Evolutionary conservation across 2,113 vertebrate species (phyloP).

Genomic region (Gracilinanus agilis): DNA sequence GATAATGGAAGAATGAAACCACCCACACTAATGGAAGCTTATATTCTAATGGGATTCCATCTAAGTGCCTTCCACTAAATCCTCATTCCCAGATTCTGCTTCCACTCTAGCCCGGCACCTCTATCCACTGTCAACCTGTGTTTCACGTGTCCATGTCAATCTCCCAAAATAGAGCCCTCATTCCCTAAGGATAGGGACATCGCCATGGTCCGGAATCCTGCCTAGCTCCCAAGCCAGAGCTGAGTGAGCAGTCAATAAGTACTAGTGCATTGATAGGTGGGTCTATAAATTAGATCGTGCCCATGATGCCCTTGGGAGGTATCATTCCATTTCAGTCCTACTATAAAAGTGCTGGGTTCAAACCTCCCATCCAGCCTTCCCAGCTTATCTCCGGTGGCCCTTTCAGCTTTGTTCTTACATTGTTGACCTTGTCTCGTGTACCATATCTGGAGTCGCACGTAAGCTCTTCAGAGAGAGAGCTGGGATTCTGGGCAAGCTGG

Average conservation of each 20-base stretch:
- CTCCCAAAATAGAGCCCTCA: background rate
- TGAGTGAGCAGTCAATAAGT: background rate
- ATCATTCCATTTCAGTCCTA: background rate
- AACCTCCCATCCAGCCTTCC: background rate
- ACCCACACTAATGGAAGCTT: background rate
- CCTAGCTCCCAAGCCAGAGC: background rate
- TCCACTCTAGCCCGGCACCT: background rate
- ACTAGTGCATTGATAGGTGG: background rate
- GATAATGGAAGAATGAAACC: background rate
- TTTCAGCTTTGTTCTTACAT: background rate
- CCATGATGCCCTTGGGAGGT: background rate
- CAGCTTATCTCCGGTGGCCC: background rate
- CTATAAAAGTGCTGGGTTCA: background rate
- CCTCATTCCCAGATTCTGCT: background rate
- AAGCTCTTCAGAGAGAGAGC: background rate
- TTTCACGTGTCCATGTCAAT: background rate
- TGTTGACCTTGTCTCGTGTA: background rate
- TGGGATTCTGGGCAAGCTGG: background rate
- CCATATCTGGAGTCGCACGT: background rate
- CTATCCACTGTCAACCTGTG: background rate
- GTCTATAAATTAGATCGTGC: background rate
- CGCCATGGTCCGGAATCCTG: background rate
- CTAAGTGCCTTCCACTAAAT: background rate
- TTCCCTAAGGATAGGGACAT: background rate
- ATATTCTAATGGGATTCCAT: background rate